Base-by-base conservation (phyloP, 2,797 vertebrate species). In the Ctenopoma kingsleyae region DNA sequence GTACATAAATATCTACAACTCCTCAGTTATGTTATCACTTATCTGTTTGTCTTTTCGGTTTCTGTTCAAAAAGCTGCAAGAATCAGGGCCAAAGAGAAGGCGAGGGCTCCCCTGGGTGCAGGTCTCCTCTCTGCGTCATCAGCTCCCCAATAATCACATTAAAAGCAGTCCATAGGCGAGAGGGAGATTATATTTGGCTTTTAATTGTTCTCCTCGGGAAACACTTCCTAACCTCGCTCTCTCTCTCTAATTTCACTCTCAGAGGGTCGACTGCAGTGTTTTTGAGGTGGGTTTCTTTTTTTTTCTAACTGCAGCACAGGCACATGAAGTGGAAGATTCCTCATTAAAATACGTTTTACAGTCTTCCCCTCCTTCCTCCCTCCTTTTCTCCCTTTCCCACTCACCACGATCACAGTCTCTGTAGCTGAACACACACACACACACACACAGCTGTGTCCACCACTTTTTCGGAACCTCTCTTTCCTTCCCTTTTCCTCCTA, bases 341-440 rank as follows among this genome's bases (percentile, higher is more conserved):
- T 90, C 85, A 86, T 92, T 90, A 90, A 88, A 87, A 77, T 40
- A 53, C 51, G 27, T 78, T 80, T 81, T 67, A 79, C 82, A 73
- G 76, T 74, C 59, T 48, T 54, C 32, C 35, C 25, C 19, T 35
- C 6, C 4, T 20, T 27, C 51, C 13, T 27, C 32, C 36, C 57
- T 66, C 73, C 41, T 50, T 68, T 70, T 10, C 17, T 44, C 43
- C 54, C 35, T 48, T 38, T 48, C 41, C 17, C 8, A 51, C 48
- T 61, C 49, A 20, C 43, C 49, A 36, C 46, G 65, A 59, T 73
- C 56, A 59, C 59, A 61, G 46, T 49, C 16, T 32, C 44, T 12
- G 16, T 12, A 54, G 52, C 36, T 56, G 50, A 43, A 49, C 25
- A 56, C 40, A 20, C 44, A 44, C 50, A 40, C 50, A 49, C 22